These are phyloP conservation scores for Bradypodion ventrale DNA, from an alignment of 2,797 vertebrate genomes.

Conservation along the genomic window DNA sequence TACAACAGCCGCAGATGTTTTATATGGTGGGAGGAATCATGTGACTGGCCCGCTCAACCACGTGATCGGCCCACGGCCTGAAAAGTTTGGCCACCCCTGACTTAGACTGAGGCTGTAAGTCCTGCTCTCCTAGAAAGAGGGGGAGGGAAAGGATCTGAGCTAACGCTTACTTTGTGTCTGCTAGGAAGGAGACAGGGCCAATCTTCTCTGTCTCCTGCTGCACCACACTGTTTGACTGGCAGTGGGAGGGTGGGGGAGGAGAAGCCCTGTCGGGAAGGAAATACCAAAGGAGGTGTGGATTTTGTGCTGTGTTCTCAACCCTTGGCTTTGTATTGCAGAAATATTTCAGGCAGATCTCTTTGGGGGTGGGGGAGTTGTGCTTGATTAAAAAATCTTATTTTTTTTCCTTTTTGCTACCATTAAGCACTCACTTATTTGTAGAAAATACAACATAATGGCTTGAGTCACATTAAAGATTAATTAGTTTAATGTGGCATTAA, in stretches of 20 bases:
- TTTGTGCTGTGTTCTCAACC: not conserved
- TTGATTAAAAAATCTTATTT: not conserved
- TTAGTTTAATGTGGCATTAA: too few species aligned
- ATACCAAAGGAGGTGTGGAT: not conserved
- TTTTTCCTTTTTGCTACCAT: not conserved
- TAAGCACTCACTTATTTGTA: too few species aligned
- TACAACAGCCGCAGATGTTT: too few species aligned
- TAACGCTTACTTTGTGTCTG: not conserved
- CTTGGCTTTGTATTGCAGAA: not conserved
- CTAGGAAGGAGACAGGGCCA: not conserved
- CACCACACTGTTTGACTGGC: not conserved
- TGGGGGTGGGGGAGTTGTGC: conserved; percentile 6
- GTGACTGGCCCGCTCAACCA: too few species aligned
- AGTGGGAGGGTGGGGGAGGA: not conserved
- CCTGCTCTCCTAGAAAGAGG: not conserved
- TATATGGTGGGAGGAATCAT: too few species aligned
- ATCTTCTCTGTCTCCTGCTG: conserved; percentile 9
- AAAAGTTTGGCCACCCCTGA: too few species aligned
- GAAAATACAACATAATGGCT: too few species aligned
- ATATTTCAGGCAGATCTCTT: not conserved
- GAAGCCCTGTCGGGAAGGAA: conserved; percentile 10
- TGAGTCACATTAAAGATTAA: too few species aligned
- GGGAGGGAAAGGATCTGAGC: not conserved
- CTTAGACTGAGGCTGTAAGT: not conserved
- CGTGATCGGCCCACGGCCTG: too few species aligned